Evolutionary conservation across 1,140 invertebrate species (phyloP), one percentile per base, ranked within the genome.

Genomic region (Elymnias hypermnestra): DNA sequence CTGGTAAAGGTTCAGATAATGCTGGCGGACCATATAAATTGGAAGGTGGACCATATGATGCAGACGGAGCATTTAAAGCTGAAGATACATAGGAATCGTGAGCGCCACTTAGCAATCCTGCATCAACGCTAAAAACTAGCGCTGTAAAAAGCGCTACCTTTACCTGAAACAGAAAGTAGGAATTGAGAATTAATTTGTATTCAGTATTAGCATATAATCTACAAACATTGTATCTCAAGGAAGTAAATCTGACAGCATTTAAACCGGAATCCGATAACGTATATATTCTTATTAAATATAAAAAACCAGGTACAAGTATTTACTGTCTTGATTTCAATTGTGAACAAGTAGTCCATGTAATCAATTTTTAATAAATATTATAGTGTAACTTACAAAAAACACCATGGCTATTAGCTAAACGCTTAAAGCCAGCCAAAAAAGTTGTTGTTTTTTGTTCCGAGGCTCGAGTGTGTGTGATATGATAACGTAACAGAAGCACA

Each of bases 401-500:
- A 70, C 73, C 76, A 85, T 85, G 81, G 78, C 81, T 85, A 57
- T 72, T 83, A 85, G 81, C 81, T 85, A 85, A 82, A 53, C 82
- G 82, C 78, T 67, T 51, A 44, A 71, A 79, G 81, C 81, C 82
- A 75, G 63, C 59, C 49, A 52, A 69, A 49, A 51, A 42, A 68
- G 39, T 59, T 66, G 74, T 73, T 79, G 81, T 78, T 79, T 56
- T 63, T 72, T 66, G 61, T 74, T 58, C 63, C 53, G 66, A 78
- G 69, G 69, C 68, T 66, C 44, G 64, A 43, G 64, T 57, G 71
- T 63, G 72, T 85, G 54, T 85, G 81, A 56, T 64, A 56, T 62
- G 63, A 70, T 72, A 74, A 69, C 63, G 52, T 41, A 39, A 62
- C 56, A 39, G 41, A 46, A 40, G 51, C 68, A 65, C 57, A 73